Percentiles rank a stretch among this genome's conserved stretches.
phyloP scores from a whole-genome alignment of 2,113 vertebrate species.

The Petrocephalus microphthalmus region DNA sequence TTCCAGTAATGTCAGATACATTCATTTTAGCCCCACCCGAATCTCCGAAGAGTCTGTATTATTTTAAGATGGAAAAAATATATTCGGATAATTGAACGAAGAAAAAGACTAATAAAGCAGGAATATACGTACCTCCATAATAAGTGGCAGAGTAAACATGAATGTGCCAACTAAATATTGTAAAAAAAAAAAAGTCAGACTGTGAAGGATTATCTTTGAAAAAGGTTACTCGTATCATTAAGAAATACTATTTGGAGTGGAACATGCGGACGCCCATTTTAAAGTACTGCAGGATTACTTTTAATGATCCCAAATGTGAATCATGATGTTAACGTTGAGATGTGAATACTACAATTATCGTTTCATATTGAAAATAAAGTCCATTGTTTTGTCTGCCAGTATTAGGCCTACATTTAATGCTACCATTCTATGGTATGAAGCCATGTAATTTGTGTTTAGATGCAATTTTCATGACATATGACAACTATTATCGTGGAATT shows the following conservation, averaged over 20 bases:
- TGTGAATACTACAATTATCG: not conserved
- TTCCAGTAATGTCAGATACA: not conserved
- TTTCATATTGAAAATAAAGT: slow-evolving; percentile 7
- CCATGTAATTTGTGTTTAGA: not conserved
- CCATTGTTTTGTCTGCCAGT: not conserved
- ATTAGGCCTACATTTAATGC: not conserved
- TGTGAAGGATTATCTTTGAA: not conserved
- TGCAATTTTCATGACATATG: not conserved
- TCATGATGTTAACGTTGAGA: not conserved
- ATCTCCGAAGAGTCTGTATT: not conserved
- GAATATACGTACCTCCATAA: not conserved
- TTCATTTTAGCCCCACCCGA: not conserved
- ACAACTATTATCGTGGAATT: not conserved
- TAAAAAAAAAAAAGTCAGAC: not conserved
- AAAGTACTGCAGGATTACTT: not conserved
- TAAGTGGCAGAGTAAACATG: not conserved
- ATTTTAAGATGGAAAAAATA: not conserved
- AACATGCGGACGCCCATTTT: not conserved
- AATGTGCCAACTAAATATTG: not conserved
- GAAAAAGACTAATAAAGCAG: not conserved
- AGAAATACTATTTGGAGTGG: not conserved
- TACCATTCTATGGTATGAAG: not conserved
- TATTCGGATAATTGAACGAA: not conserved
- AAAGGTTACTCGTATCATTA: not conserved
- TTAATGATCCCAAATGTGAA: not conserved